A percentile compares a stretch with the other conserved stretches of the same genome.
Conservation (phyloP, 2,113 vertebrate species). For the Pycnonotus jocosus region DNA sequence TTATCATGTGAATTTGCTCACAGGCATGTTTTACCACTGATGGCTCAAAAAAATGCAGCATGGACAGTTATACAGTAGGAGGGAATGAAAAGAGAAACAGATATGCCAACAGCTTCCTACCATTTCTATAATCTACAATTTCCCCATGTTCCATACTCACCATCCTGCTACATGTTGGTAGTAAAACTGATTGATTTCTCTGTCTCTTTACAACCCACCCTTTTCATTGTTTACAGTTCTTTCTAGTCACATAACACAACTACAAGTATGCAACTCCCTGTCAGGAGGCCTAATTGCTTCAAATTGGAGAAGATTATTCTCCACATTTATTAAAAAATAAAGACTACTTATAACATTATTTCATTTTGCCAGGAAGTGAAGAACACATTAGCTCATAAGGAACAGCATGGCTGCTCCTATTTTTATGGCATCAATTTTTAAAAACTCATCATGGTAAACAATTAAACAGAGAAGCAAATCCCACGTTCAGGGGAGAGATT, state of each 20-base stretch:
- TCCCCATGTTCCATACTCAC: neutral
- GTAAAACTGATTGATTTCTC: slow-evolving; percentile 9
- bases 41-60: neutral
- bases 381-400: slow-evolving; percentile 36
- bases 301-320: slow-evolving; percentile 55
- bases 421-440: slow-evolving; percentile 62
- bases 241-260: neutral
- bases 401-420: slow-evolving; percentile 45
- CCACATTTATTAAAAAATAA: slow-evolving; percentile 59
- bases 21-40: slow-evolving; percentile 22
- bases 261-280: slow-evolving; percentile 27
- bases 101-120: neutral
- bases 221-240: neutral
- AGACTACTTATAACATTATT: slow-evolving; percentile 49
- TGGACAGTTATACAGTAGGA: neutral
- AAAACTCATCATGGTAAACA: slow-evolving; percentile 67
- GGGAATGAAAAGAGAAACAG: neutral
- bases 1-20: slow-evolving; percentile 9
- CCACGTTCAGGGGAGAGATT: slow-evolving; percentile 45
- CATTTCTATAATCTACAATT: neutral
- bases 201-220: neutral
- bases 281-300: slow-evolving; percentile 63
- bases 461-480: slow-evolving; percentile 61
- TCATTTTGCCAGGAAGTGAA: slow-evolving; percentile 53
- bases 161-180: neutral